Base-by-base conservation (phyloP, 1,140 invertebrate species). In the Zophobas morio region DNA sequence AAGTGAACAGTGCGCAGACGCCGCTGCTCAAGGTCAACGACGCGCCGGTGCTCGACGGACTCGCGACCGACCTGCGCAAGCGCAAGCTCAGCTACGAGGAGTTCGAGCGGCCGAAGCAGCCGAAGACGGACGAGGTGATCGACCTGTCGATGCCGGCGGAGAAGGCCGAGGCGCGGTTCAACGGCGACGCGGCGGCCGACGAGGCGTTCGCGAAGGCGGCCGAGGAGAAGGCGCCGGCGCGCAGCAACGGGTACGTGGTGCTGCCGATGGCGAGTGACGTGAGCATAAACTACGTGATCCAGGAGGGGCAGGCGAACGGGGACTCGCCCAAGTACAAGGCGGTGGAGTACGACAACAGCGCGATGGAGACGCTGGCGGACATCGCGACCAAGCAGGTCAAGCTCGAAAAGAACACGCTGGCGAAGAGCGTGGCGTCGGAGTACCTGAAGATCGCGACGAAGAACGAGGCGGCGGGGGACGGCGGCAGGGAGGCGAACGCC, bases 391-490 rank as follows among this genome's bases (percentile, higher is more conserved):
- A 85, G 75, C 86, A 86, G 40, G 85, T 84, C 32, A 87, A 86
- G 79, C 78, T 87, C 36, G 84, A 86, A 60, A 87, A 86, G 47
- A 86, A 85, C 74, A 83, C 83, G 6, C 56, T 85, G 47, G 90
- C 90, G 39, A 90, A 90, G 84, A 89, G 88, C 84, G 90, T 91
- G 2, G 90, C 90, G 6, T 89, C 88, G 0, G 89, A 90, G 82
- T 91, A 89, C 85, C 85, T 91, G 73, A 91, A 91, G 86, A 86
- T 90, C 76, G 89, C 89, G 2, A 87, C 88, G 79, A 88, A 89
- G 81, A 89, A 89, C 49, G 85, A 85, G 54, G 32, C 79, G 36
- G 63, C n/a, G 49, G 74, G 76, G 51, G 78, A 85, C 60, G 75
- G 76, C 2, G 60, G 60, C 1, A 79, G 78, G 39, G 80, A 83